Conservation (phyloP, 2,113 vertebrate genomes). For the Lagopus muta region DNA sequence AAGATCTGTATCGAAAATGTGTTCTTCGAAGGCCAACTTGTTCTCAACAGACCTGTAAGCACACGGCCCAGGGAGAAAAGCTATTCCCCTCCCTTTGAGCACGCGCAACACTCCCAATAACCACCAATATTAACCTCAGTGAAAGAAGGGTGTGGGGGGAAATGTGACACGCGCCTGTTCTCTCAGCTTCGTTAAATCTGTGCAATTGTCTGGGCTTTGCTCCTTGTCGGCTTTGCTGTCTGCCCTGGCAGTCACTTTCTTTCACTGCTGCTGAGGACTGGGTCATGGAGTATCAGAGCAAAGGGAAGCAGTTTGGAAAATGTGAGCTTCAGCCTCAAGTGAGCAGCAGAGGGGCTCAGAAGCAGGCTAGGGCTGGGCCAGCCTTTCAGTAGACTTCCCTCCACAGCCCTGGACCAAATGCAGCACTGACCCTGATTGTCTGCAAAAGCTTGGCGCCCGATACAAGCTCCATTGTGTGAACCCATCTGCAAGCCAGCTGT, state of each 20-base stretch:
- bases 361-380: not conserved
- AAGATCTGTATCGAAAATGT: slow-evolving; percentile 8
- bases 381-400: not conserved
- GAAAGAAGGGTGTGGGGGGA: not conserved
- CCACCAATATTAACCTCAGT: not conserved
- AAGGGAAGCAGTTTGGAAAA: not conserved
- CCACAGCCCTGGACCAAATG: slow-evolving; percentile 7
- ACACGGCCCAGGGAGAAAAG: not conserved
- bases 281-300: not conserved
- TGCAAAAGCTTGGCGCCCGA: slow-evolving; percentile 3
- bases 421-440: slow-evolving; percentile 29
- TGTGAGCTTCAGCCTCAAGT: not conserved
- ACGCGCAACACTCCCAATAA: not conserved
- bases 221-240: not conserved
- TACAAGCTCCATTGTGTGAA: slow-evolving; percentile 46
- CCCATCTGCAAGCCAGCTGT: slow-evolving; percentile 54
- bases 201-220: not conserved
- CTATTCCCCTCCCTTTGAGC: not conserved
- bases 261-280: not conserved
- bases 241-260: slow-evolving; percentile 18
- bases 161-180: not conserved
- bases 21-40: slow-evolving; percentile 8
- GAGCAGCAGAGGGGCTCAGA: not conserved
- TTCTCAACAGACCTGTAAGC: slow-evolving; percentile 6
- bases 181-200: not conserved